These are phyloP conservation scores for Epinephelus cyanopodus DNA, from an alignment of 2,113 vertebrate genomes.

Conservation along the genomic window DNA sequence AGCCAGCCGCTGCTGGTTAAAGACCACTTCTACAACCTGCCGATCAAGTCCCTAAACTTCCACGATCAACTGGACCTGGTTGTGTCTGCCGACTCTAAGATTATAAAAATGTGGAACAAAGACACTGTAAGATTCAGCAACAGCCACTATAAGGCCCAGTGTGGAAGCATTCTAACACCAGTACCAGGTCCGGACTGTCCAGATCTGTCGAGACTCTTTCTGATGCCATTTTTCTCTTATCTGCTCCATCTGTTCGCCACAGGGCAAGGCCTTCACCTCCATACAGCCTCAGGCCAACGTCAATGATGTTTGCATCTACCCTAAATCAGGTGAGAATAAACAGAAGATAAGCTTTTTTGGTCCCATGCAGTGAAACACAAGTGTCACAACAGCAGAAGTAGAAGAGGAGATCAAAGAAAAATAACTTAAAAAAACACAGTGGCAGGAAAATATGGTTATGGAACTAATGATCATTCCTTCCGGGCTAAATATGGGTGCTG, in stretches of 20 bases:
- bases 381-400: background rate
- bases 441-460: too few relatives aligned
- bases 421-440: background rate
- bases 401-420: background rate
- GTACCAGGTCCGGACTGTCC: background rate
- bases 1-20: constrained; percentile 92
- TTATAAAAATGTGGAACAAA: constrained; percentile 98
- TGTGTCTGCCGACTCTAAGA: constrained; percentile 94
- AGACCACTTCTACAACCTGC: constrained; percentile 95
- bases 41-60: constrained; percentile 94
- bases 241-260: constrained; percentile 55
- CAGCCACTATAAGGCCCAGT: background rate
- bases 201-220: background rate
- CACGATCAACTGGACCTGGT: constrained; percentile 91
- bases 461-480: too few relatives aligned
- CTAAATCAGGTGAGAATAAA: constrained; percentile 88
- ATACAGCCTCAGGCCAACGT: constrained; percentile 92
- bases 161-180: too few relatives aligned
- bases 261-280: constrained; percentile 96
- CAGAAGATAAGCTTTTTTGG: background rate
- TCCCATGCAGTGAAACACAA: background rate
- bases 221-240: background rate
- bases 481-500: too few relatives aligned
- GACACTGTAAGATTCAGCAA: constrained; percentile 86
- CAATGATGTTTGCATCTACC: constrained; percentile 95